Base-by-base conservation (phyloP, 2,113 vertebrate species). In the Takifugu bimaculatus region DNA sequence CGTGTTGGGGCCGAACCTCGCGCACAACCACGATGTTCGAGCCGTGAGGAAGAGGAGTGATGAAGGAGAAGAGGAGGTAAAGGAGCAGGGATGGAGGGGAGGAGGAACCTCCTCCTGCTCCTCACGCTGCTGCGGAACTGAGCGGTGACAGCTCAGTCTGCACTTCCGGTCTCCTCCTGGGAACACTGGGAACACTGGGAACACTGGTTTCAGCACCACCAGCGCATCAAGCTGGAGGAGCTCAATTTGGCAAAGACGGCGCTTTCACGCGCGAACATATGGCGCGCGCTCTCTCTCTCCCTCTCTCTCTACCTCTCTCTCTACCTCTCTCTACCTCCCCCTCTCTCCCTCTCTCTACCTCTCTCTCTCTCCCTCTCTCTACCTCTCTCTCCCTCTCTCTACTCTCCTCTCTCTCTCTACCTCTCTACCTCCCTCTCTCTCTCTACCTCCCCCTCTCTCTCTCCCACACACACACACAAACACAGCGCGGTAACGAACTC, bases 221-320 rank as follows among this genome's bases (percentile, higher is more conserved):
- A 20, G 67, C 42, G 61, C 49, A 77, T 60, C 72, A 69, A 78
- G 77, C 68, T 71, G 20, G 20, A 20, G 20, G 20, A 20, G 20
- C 20, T 20, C 20, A 20, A 20, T 20, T 27, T 25, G 69, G 70
- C 74, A 58, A 47, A 4, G 61, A 60, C n/a, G 42, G n/a, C 50
- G 62, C 52, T 49, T 66, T 65, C 20, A 72, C 52, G 56, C 74
- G 35, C 56, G 42, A 59, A 77, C 68, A 75, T 72, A 72, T 77
- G 68, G 63, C 59, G 3, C 54, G 4, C 29, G 5, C 60, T 5
- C 61, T 10, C 54, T 2, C 60, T 20, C 20, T 20, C 1, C 20
- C 20, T 20, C 20, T 1, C 20, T 20, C 20, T 20, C 20, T 20
- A 20, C 20, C 20, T 20, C 20, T 20, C 20, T 20, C 20, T 20